These are phyloP conservation scores for Caranx ignobilis DNA, from an alignment of 2,113 vertebrate genomes.

Conservation along the genomic window DNA sequence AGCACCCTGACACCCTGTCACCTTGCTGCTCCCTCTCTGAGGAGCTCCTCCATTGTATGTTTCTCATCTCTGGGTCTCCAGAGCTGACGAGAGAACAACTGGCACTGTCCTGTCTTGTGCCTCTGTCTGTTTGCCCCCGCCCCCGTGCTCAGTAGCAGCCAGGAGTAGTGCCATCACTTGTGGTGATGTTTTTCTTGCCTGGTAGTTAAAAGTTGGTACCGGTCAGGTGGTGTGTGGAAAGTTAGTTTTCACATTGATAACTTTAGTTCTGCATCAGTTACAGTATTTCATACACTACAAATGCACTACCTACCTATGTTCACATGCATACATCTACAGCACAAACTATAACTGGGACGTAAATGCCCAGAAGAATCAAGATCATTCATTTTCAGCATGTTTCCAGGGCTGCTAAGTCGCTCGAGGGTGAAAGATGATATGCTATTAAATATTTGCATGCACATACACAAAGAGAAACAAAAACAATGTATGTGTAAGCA, in stretches of 20 bases:
- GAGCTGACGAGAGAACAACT: slow-evolving; percentile 42
- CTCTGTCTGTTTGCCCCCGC: slow-evolving; percentile 39
- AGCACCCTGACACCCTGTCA: slow-evolving; percentile 59
- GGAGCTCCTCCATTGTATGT: slow-evolving; percentile 27
- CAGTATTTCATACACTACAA: background rate
- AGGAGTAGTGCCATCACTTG: slow-evolving; percentile 12
- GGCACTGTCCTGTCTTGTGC: slow-evolving; percentile 42
- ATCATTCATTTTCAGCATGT: background rate
- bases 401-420: background rate
- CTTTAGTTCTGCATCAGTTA: background rate
- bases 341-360: background rate
- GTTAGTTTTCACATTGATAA: background rate
- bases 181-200: background rate
- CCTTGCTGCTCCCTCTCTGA: slow-evolving; percentile 43
- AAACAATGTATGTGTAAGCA: background rate
- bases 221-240: background rate
- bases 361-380: background rate
- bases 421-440: slow-evolving; percentile 1
- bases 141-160: slow-evolving; percentile 3
- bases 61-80: slow-evolving; percentile 42
- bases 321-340: background rate
- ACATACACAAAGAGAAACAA: slow-evolving; percentile 7
- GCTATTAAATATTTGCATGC: slow-evolving; percentile 9
- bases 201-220: background rate
- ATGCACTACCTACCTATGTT: slow-evolving; percentile 2